These are phyloP conservation scores for Cataglyphis cursor DNA, from an alignment of 2,888 invertebrate genomes.

Conservation along the genomic window DNA sequence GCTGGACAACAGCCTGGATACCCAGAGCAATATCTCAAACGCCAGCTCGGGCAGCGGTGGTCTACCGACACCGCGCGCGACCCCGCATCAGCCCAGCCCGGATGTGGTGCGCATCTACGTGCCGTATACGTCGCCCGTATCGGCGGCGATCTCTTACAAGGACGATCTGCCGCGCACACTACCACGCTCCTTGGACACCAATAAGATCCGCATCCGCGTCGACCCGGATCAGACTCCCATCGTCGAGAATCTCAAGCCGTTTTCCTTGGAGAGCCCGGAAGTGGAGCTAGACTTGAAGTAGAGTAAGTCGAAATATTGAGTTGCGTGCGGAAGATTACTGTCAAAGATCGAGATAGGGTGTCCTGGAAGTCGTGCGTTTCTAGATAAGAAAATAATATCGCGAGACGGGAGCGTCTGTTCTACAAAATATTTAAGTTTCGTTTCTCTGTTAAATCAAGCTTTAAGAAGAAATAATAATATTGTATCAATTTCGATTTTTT, in stretches of 20 bases:
- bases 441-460: not conserved
- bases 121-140: constrained; percentile 90
- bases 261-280: constrained; percentile 84
- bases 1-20: constrained; percentile 92
- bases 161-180: constrained; percentile 87
- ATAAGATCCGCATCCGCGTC: constrained; percentile 92
- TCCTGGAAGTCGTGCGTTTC: constrained; percentile 33
- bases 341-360: constrained; percentile 30
- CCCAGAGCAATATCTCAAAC: constrained; percentile 92
- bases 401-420: not conserved
- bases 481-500: not conserved
- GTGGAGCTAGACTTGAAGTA: constrained; percentile 84
- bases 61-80: constrained; percentile 89
- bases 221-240: constrained; percentile 90
- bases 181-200: constrained; percentile 89
- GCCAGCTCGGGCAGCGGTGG: constrained; percentile 91
- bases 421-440: not conserved
- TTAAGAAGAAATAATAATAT: not conserved
- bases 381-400: not conserved
- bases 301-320: constrained; percentile 11
- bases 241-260: constrained; percentile 85
- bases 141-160: constrained; percentile 87
- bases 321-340: constrained; percentile 49
- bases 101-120: constrained; percentile 94
- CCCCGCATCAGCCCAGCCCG: constrained; percentile 90